Base-by-base conservation (phyloP, 2,797 vertebrate genomes). In the Decapterus maruadsi region DNA sequence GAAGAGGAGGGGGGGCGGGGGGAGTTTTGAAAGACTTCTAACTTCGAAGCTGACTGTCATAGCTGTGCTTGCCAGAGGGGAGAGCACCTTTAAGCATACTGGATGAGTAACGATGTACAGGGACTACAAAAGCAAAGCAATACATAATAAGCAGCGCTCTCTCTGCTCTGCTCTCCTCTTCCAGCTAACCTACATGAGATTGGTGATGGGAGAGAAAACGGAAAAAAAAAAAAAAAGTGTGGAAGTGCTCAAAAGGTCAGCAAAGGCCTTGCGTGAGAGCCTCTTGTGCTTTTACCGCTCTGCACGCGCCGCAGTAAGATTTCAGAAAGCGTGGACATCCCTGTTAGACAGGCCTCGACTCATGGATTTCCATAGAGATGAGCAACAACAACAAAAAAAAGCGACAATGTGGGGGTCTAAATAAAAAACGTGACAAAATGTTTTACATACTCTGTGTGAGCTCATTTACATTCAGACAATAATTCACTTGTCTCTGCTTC, bases 51-150 rank as follows among this genome's bases (percentile, higher is more conserved):
- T 75, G 92, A 91, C 92, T 92, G 92, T 93, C 94, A 92, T 92
- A 87, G 92, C 85, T 90, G 89, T 69, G 90, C 92, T 92, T 93
- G 93, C 94, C 92, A 89, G 91, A 94, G 94, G 94, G 93, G 84
- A 94, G 89, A 93, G 92, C 90, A 92, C 83, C 92, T 93, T 93
- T 89, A 92, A 89, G 92, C 92, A 94, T 91, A 92, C 89, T 79
- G 91, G 93, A 94, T 93, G 93, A 93, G 90, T 81, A 87, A 91
- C 81, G 71, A 90, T 92, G 92, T 89, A 91, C 83, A 85, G 80
- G 79, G 90, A 93, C 91, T 93, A 92, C 93, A 93, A 90, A 94
- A 91, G 87, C 89, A 89, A 86, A 90, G 91, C 83, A 90, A 89
- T 90, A 90, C 88, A 91, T 91, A 89, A 93, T 86, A 88, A 88